A percentile compares a stretch with the other conserved stretches of the same genome.
Evolutionary conservation across 2,888 invertebrate species (phyloP).

Genomic region (Dugesia japonica): DNA sequence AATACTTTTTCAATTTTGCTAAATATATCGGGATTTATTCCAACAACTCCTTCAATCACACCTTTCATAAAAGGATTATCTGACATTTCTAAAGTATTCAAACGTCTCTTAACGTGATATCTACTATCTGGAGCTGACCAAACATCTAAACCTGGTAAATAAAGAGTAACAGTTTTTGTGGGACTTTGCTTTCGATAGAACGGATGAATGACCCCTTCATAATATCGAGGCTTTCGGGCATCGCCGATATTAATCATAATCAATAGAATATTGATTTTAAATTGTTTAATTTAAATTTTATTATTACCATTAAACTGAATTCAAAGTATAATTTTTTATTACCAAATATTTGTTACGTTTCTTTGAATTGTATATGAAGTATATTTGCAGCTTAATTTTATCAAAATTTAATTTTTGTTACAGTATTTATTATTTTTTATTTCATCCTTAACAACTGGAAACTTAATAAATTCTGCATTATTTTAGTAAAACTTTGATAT

Average conservation of each 20-base stretch:
- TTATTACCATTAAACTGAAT: too few species aligned
- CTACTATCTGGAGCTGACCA: neutral
- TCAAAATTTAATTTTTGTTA: too few species aligned
- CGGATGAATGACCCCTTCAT: neutral
- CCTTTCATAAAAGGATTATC: constrained; percentile 2
- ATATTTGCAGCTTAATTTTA: too few species aligned
- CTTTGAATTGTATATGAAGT: too few species aligned
- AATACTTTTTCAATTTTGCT: neutral
- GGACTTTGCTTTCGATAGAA: neutral
- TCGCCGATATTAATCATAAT: neutral
- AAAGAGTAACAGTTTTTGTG: neutral
- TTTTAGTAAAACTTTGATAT: too few species aligned
- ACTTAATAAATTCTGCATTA: too few species aligned
- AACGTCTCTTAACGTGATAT: neutral
- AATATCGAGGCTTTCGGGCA: neutral
- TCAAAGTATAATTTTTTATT: too few species aligned
- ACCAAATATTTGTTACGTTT: too few species aligned
- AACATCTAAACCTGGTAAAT: neutral
- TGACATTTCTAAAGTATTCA: neutral
- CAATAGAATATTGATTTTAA: neutral
- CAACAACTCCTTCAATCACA: neutral
- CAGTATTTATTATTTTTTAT: too few species aligned
- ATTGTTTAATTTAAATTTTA: too few species aligned
- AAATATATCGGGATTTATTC: neutral
- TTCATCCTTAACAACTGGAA: too few species aligned